A percentile compares a stretch with the other conserved stretches of the same genome.
Evolutionary conservation across 2,888 invertebrate species (phyloP).

Genomic region (Lucinisca nassula): DNA sequence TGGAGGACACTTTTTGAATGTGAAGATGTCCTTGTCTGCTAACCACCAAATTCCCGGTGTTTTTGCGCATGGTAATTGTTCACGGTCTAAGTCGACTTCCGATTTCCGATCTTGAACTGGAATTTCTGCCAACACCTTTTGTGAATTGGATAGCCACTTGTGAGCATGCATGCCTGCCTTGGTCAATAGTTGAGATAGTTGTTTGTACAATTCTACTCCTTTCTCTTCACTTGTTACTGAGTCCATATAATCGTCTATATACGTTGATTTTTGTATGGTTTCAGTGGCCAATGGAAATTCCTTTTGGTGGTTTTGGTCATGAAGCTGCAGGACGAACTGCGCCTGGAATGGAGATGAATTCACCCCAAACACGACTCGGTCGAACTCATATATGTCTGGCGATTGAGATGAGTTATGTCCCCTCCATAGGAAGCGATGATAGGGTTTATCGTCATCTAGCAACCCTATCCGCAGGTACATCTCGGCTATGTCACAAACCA

Average conservation of each 20-base stretch:
- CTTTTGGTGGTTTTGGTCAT: constrained; percentile 32
- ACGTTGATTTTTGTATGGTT: constrained; percentile 62
- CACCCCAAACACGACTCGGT: constrained; percentile 62
- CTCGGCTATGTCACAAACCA: constrained; percentile 60
- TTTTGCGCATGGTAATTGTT: constrained; percentile 51
- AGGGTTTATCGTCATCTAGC: constrained; percentile 24
- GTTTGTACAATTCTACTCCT: constrained; percentile 52
- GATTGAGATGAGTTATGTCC: background rate
- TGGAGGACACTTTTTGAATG: constrained; percentile 12
- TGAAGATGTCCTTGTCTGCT: constrained; percentile 48
- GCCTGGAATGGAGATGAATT: constrained; percentile 69
- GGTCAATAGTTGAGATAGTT: constrained; percentile 44
- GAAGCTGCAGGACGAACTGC: constrained; percentile 55
- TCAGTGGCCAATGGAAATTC: constrained; percentile 55
- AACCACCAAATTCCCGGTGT: constrained; percentile 60
- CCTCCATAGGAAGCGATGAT: constrained; percentile 51
- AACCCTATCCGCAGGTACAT: constrained; percentile 49
- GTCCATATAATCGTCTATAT: constrained; percentile 70
- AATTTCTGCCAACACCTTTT: constrained; percentile 44
- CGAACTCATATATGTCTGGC: constrained; percentile 56
- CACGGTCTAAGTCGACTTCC: constrained; percentile 44
- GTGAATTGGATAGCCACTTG: constrained; percentile 63
- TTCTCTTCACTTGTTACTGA: constrained; percentile 33
- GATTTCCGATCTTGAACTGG: constrained; percentile 45
- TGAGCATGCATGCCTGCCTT: constrained; percentile 47